Evolutionary conservation across 35 echinoderm and acorn worm species (phyloP).

Genomic region (Lytechinus pictus): DNA sequence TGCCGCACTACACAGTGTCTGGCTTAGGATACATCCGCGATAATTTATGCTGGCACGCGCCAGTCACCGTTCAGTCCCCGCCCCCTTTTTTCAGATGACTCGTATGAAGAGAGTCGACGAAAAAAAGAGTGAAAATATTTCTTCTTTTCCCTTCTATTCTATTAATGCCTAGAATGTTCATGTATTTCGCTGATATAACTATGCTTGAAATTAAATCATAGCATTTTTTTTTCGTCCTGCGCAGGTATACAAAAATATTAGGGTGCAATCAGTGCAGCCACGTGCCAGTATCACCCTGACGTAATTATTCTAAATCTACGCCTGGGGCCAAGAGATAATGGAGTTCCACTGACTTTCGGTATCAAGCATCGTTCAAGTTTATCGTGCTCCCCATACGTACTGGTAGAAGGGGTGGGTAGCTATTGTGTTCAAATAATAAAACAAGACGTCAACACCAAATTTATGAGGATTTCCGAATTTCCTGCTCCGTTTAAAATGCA

Average conservation of each 20-base stretch:
- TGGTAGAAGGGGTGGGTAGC: not conserved
- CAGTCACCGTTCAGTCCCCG: slow-evolving; percentile 13
- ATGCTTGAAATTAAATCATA: not conserved
- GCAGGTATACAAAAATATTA: slow-evolving; percentile 11
- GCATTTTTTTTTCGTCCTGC: slow-evolving; percentile 14
- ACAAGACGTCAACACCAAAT: slow-evolving; percentile 34
- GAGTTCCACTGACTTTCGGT: slow-evolving; percentile 42
- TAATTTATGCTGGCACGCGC: slow-evolving; percentile 47
- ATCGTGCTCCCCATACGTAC: slow-evolving; percentile 24
- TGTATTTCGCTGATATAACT: not conserved
- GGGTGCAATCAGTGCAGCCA: slow-evolving; percentile 27
- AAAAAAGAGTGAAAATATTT: not conserved
- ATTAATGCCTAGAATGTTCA: not conserved
- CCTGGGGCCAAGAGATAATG: slow-evolving; percentile 52
- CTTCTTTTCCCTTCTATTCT: not conserved
- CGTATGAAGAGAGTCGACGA: not conserved
- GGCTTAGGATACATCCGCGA: slow-evolving; percentile 46
- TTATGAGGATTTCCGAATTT: slow-evolving; percentile 41
- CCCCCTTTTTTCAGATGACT: slow-evolving; percentile 40
- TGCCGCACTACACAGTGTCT: slow-evolving; percentile 42
- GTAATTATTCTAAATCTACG: slow-evolving; percentile 55
- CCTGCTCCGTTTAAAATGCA: slow-evolving; percentile 14
- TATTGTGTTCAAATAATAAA: too few relatives aligned
- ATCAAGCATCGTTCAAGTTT: not conserved
- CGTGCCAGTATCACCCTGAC: slow-evolving; percentile 51